Evolutionary conservation across 2,797 vertebrate species (phyloP).

Genomic region (Notamacropus eugenii): DNA sequence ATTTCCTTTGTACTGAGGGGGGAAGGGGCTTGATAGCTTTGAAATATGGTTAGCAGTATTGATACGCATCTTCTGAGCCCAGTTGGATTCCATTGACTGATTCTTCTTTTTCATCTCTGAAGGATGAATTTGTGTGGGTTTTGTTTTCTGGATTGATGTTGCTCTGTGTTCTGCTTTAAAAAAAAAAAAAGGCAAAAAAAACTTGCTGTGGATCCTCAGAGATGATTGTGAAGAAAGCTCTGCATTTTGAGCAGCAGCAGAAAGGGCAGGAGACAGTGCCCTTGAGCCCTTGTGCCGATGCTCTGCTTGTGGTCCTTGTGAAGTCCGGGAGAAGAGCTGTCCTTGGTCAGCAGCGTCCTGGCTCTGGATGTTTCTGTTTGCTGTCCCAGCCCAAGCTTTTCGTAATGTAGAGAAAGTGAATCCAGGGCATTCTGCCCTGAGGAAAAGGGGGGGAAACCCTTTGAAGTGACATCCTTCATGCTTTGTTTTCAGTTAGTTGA

Average conservation of each 20-base stretch:
- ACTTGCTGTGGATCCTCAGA: conserved; percentile 56
- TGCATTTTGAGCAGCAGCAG: conserved; percentile 79
- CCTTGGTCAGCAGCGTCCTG: conserved; percentile 64
- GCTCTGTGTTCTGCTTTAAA: conserved; percentile 38
- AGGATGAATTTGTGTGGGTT: conserved; percentile 28
- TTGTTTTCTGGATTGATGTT: conserved; percentile 33
- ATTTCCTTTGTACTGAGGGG: conserved; percentile 14
- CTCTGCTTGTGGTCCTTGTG: conserved; percentile 71
- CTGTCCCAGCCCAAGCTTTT: conserved; percentile 78
- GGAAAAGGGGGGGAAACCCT: conserved; percentile 69
- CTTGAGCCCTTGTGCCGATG: conserved; percentile 55
- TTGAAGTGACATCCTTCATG: conserved; percentile 81
- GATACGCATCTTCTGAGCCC: conserved; percentile 10
- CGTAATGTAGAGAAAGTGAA: conserved; percentile 53
- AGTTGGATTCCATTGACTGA: conserved; percentile 36
- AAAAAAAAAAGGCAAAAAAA: background rate
- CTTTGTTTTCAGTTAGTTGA: conserved; percentile 76
- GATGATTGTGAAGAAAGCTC: conserved; percentile 52
- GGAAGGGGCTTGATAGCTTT: background rate
- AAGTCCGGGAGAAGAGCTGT: conserved; percentile 68
- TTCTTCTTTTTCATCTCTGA: conserved; percentile 53
- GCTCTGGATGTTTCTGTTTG: conserved; percentile 67
- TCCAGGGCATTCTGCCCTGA: conserved; percentile 79
- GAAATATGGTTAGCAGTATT: conserved; percentile 38
- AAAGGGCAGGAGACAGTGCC: conserved; percentile 73